A percentile compares a stretch with the other conserved stretches of the same genome.
Conservation (phyloP, 2,113 vertebrate species). For the Rhipidura dahli region DNA sequence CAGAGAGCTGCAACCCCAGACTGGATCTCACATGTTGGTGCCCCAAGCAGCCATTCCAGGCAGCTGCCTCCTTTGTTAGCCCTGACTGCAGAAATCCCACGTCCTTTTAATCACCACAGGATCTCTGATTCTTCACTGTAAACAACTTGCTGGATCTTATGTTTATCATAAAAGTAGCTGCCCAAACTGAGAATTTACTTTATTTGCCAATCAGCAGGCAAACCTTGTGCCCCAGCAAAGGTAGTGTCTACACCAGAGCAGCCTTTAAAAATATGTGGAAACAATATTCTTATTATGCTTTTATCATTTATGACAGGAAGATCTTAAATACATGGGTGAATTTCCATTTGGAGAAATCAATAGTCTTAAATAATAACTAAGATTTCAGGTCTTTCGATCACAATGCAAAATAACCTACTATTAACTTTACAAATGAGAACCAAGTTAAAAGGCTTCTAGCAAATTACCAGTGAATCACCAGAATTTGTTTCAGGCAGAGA, state of each 20-base stretch:
- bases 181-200: background rate
- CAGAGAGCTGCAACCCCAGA: background rate
- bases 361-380: conserved; percentile 48
- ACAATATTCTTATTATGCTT: background rate
- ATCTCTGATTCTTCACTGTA: background rate
- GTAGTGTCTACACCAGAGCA: background rate
- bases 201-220: background rate
- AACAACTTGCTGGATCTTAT: background rate
- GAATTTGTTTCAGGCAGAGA: conserved; percentile 45
- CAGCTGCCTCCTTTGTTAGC: background rate
- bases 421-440: conserved; percentile 62
- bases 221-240: background rate
- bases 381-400: conserved; percentile 48
- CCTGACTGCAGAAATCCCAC: background rate
- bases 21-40: fast-evolving
- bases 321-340: conserved; percentile 1
- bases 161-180: background rate
- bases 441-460: conserved; percentile 57
- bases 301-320: background rate
- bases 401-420: conserved; percentile 39
- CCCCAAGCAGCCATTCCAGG: background rate
- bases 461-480: conserved; percentile 60
- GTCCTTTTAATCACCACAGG: background rate
- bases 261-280: background rate
- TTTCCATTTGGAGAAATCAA: conserved; percentile 32